Evolutionary conservation across 2,797 vertebrate genomes (phyloP).

Genomic region (Protonibea diacanthus): DNA sequence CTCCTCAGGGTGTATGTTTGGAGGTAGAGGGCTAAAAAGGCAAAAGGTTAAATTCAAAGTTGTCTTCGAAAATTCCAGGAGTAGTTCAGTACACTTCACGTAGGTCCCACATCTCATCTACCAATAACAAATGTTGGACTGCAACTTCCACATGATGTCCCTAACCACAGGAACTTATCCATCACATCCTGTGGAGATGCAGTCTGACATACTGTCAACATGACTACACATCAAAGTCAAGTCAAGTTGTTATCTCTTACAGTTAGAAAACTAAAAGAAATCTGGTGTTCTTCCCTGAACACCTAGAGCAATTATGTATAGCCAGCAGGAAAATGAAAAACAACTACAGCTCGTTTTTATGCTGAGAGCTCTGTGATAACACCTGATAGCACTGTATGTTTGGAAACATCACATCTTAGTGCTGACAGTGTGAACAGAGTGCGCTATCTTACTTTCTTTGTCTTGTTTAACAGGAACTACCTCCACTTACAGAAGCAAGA

Average conservation of each 20-base stretch:
- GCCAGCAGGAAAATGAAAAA: conserved; percentile 7
- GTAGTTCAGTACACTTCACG: background rate
- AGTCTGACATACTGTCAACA: conserved; percentile 72
- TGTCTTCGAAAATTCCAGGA: background rate
- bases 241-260: conserved; percentile 24
- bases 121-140: conserved; percentile 46
- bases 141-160: conserved; percentile 51
- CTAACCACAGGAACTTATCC: conserved; percentile 71
- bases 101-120: conserved; percentile 47
- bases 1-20: background rate
- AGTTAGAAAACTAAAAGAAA: conserved; percentile 8
- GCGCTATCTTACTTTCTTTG: background rate
- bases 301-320: conserved; percentile 1
- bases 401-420: background rate
- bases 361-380: conserved; percentile 14
- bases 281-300: conserved; percentile 4
- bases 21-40: conserved; percentile 5
- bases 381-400: background rate
- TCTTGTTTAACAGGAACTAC: background rate
- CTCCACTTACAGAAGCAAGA: background rate
- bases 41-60: conserved; percentile 6
- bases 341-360: background rate
- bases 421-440: background rate
- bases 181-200: conserved; percentile 65
- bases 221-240: conserved; percentile 64